A percentile compares a stretch with the other conserved stretches of the same genome.
phyloP scores from a whole-genome alignment of 1,140 invertebrate genomes.

The Eriocheir sinensis region DNA sequence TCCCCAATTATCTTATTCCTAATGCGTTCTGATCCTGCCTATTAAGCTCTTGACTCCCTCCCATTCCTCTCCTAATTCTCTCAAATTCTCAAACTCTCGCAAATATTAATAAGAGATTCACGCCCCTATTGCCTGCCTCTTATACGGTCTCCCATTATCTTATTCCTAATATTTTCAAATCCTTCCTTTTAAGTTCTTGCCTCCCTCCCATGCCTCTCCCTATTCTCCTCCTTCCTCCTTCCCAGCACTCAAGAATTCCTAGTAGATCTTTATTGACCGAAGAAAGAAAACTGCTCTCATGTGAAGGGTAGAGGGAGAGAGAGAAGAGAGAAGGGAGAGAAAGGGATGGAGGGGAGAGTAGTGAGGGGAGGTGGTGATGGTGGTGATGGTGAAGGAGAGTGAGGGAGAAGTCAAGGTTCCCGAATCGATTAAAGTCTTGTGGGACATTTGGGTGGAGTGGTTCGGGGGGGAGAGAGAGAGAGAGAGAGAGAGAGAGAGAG shows the following conservation, averaged over 20 bases:
- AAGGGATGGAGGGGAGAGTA: background rate
- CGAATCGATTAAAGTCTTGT: conserved; percentile 11
- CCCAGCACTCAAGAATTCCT: background rate
- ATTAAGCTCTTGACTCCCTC: background rate
- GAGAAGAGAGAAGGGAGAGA: background rate
- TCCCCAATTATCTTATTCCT: too few species aligned
- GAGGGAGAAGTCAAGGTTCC: background rate
- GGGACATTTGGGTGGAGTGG: background rate
- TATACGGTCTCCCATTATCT: background rate
- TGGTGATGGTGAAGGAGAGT: background rate
- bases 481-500: background rate
- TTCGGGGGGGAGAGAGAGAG: background rate
- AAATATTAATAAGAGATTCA: too few species aligned
- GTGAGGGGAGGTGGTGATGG: background rate
- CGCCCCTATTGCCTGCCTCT: background rate
- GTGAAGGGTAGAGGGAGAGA: background rate
- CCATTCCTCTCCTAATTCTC: too few species aligned
- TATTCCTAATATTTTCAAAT: too few species aligned
- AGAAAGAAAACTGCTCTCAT: background rate
- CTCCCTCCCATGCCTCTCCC: background rate
- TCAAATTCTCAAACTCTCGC: too few species aligned
- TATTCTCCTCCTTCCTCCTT: background rate
- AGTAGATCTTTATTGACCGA: too few species aligned
- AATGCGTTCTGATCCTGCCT: too few species aligned
- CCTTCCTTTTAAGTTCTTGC: background rate